Evolutionary conservation across 2,113 vertebrate genomes (phyloP).

Genomic region (Chloropsis hardwickii): DNA sequence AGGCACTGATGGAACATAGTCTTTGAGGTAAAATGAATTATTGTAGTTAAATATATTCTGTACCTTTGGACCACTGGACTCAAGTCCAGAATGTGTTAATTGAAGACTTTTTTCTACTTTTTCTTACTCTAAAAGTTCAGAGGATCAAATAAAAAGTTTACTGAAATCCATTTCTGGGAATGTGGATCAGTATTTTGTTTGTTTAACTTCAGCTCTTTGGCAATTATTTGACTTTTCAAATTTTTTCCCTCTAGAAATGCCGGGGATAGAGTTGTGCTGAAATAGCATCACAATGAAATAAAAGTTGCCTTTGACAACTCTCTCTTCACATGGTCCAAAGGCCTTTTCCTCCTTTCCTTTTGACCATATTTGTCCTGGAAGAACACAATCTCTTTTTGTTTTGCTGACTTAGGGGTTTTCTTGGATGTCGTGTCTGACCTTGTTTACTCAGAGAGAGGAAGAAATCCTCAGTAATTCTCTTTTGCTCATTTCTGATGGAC

Average conservation of each 20-base stretch:
- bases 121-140: not conserved
- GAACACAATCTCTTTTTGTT: slow-evolving; percentile 27
- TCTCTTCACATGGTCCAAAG: not conserved
- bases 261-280: not conserved
- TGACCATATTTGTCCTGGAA: slow-evolving; percentile 6
- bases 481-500: not conserved
- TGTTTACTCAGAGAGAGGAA: slow-evolving; percentile 46
- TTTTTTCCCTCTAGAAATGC: not conserved
- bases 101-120: not conserved
- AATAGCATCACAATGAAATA: not conserved
- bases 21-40: not conserved
- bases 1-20: not conserved
- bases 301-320: not conserved
- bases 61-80: not conserved
- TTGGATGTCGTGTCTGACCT: not conserved
- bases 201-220: not conserved
- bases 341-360: not conserved
- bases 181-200: not conserved
- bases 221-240: not conserved
- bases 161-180: not conserved
- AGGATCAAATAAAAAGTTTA: not conserved
- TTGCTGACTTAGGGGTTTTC: not conserved
- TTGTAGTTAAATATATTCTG: not conserved
- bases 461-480: not conserved
- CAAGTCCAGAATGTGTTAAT: not conserved